Evolutionary conservation across 2,888 invertebrate species (phyloP), one percentile per base, ranked within the genome.

Genomic region (Tenthredo mesomela): DNA sequence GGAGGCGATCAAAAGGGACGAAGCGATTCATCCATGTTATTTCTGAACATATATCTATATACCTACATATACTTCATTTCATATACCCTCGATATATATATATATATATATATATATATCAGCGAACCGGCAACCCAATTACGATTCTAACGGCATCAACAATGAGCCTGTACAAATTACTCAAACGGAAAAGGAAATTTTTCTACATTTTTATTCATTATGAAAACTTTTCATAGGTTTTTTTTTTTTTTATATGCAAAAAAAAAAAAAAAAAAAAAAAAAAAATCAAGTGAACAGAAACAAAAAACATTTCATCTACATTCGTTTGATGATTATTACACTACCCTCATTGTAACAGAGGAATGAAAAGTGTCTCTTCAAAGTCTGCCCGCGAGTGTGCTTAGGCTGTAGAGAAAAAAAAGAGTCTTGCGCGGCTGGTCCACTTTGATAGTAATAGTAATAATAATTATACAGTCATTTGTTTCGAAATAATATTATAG

Each of bases 381-480:
- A 54, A 78, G 54, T 12, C n/a, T 37, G 12, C 25, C n/a, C n/a
- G 0, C 21, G 61, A 61, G 61, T 47, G 61, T 47, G 47, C 47
- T n/a, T n/a, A n/a, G n/a, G n/a, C n/a, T n/a, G n/a, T n/a, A 47
- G 47, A 61, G 21, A 61, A 18, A 50, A 47, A 3, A 15, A n/a
- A 43, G 15, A 78, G 15, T 77, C 78, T 78, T 10, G 78, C 12
- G 10, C 12, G 10, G 10, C 58, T 10, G 37, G 54, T 47, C 78
- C 37, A 58, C 37, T 78, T 25, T 21, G 12, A 61, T 61, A 7
- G n/a, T 54, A 54, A 61, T 21, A 21, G 25, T 25, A 77, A 54
- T 50, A n/a, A n/a, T n/a, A n/a, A n/a, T n/a, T n/a, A n/a, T 77
- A 50, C 29, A 33, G 33, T 29, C 29, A 54, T 77, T 77, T 54